Evolutionary conservation across 2,888 invertebrate species (phyloP), one percentile per base, ranked within the genome.

Genomic region (Taphrorychus bicolor): DNA sequence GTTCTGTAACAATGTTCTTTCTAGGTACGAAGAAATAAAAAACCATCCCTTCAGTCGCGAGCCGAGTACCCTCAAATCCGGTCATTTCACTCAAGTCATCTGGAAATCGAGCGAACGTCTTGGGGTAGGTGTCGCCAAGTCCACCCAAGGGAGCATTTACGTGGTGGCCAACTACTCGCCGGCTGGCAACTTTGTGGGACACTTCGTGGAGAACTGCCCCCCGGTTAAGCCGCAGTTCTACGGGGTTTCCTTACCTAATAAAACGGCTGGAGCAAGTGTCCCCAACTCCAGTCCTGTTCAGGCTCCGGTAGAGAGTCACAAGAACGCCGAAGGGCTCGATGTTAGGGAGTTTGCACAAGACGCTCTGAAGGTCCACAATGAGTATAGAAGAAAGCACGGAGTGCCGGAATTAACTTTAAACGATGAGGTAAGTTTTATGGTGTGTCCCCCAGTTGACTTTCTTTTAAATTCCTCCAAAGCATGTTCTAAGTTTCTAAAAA

Each of bases 101-200:
- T 91, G 91, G 90, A 87, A 87, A 73, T 86, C 85, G 40, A 88
- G 87, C 73, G 85, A 86, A 71, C 85, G 87, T 72, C 79, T 91
- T 17, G 91, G 91, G 0, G 87, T 91, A 2, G 91, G 89, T 2
- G 86, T 88, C 73, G 88, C 90, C 0, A 85, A 85, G 70, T 87
- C 89, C 63, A 87, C 88, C 60, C 89, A 90, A 66, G 94, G 92
- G 22, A 90, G 88, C 78, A 87, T 90, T 72, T 93, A 90, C 79
- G 94, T 97, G 0, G 97, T 97, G 0, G 94, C 92, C 32, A 93
- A 95, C 81, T 97, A 97, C 80, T 88, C 87, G 75, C 97, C 97
- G 0, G 91, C 96, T 0, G 97, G 97, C 1, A 97, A 97, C 81
- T 89, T 91, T 72, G 84, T 90, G 48, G 92, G 91, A 1, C 88